Base-by-base conservation (phyloP, 2,888 invertebrate genomes). In the Epinotia ramella region DNA sequence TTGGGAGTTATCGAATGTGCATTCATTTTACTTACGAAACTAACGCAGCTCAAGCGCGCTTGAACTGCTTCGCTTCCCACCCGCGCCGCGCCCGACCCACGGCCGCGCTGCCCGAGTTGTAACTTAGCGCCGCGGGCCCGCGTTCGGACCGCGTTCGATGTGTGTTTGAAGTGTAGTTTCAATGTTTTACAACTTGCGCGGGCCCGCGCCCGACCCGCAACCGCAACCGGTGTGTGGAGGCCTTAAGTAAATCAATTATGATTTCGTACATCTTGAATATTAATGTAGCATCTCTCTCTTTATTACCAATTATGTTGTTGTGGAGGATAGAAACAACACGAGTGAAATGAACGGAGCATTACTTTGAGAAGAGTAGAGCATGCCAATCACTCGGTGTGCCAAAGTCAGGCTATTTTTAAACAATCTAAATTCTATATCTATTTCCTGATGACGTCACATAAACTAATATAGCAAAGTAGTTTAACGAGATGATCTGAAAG, bases 301-400 rank as follows among this genome's bases (percentile, higher is more conserved):
- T 28, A 16, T 24, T 9, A 63, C n/a, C 49, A 70, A 70, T 59
- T 62, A 70, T 49, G 70, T 13, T 33, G 12, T 62, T 49, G 28
- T 2, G 6, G 24, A 44, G 3, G 18, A 44, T 65, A 53, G 53
- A 6, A 16, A 59, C 60, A 63, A 69, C 65, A 69, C 13, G 12
- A 70, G 74, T 75, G 70, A 75, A 70, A 70, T 60, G 46, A 70
- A 57, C 9, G 28, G 64, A 28, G 63, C 65, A 60, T 24, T 20
- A 20, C 16, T 64, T 65, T 65, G 53, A 67, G 56, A 40, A 33
- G 62, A 20, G 67, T 67, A 9, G 28, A 65, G 57, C 64, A 59
- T 60, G 70, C 65, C 75, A 70, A 70, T 74, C 70, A 65, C 40
- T 53, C 33, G 11, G 59, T 40, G 53, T 65, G 75, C 65, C 65